Conservation (phyloP, 1,140 invertebrate species). For the Harlomillsia oculata region DNA sequence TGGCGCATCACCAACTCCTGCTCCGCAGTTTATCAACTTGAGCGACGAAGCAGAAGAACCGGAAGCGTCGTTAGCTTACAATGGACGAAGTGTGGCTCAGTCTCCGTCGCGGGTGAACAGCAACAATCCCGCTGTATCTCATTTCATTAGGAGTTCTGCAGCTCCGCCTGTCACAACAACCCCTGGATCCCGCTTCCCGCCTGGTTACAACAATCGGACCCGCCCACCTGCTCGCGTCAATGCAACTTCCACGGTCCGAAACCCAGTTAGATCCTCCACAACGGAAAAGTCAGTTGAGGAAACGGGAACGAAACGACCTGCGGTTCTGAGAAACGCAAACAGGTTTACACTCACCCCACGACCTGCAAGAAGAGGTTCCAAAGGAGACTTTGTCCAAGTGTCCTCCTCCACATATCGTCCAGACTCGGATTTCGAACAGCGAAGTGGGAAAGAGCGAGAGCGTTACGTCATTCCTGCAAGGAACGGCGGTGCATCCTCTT, state of each 20-base stretch:
- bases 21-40: slow-evolving; percentile 14
- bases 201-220: neutral
- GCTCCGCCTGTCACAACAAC: slow-evolving; percentile 6
- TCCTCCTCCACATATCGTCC: neutral
- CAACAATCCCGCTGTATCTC: neutral
- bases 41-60: slow-evolving; percentile 17
- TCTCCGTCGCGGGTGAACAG: slow-evolving; percentile 2
- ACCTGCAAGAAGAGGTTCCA: neutral
- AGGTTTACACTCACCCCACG: neutral
- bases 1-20: neutral
- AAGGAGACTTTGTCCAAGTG: neutral
- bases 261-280: neutral
- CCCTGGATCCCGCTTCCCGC: neutral
- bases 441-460: neutral
- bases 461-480: neutral
- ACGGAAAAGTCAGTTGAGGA: neutral
- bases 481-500: neutral
- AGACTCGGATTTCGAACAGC: neutral
- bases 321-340: neutral
- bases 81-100: slow-evolving; percentile 22
- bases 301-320: neutral
- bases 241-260: neutral
- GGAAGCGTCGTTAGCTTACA: neutral
- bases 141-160: too few relatives aligned
- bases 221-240: neutral